Evolutionary conservation across 2,113 vertebrate species (phyloP).

Genomic region (Ammodramus savannarum): DNA sequence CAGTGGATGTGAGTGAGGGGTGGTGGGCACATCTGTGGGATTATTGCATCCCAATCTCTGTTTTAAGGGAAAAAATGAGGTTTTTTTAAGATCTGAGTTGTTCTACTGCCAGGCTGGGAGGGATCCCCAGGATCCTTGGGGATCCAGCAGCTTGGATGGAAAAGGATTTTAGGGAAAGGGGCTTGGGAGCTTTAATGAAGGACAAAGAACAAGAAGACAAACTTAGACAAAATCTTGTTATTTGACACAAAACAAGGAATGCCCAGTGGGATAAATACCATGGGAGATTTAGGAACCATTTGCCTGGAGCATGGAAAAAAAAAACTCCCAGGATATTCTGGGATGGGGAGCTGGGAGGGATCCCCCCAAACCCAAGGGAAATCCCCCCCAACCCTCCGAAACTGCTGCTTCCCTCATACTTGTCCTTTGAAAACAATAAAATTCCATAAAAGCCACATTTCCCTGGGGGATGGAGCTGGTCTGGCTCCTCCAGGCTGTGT

Average conservation of each 20-base stretch:
- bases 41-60: neutral
- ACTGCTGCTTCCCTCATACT: neutral
- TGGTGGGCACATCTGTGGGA: neutral
- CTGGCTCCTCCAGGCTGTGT: neutral
- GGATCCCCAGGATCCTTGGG: neutral
- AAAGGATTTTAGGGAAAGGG: neutral
- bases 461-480: neutral
- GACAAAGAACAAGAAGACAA: neutral
- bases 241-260: neutral
- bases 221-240: neutral
- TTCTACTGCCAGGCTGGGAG: neutral
- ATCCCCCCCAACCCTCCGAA: neutral
- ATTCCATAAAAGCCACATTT: neutral
- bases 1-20: neutral
- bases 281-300: neutral
- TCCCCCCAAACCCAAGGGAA: neutral
- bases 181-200: neutral
- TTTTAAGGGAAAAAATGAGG: neutral
- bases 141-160: neutral
- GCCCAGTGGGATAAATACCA: neutral
- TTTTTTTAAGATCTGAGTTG: neutral
- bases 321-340: neutral
- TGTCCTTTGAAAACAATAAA: neutral
- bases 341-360: neutral
- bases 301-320: neutral